Base-by-base conservation (phyloP, 1,140 invertebrate genomes). In the Melipona quadrifasciata region DNA sequence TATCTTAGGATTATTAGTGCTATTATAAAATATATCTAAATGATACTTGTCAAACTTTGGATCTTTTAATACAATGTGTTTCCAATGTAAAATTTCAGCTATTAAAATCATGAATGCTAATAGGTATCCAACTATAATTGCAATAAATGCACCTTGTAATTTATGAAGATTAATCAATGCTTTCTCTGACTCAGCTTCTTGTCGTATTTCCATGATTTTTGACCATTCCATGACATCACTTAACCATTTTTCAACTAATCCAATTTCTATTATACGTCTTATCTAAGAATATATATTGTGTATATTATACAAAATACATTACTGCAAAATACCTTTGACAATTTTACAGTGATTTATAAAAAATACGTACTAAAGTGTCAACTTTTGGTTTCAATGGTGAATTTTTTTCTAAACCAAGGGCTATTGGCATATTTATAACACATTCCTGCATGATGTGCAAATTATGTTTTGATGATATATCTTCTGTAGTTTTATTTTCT, bases 361-460 rank as follows among this genome's bases (percentile, higher is more conserved):
- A 75, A 58, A 79, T 57, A 68, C 53, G 0, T 91, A 94, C 94
- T 82, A 97, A 95, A 86, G 95, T 94, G 92, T 98, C 97, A 34
- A 97, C 95, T 77, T 95, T 93, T 1, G 96, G 95, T 89, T 97
- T 97, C 1, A 98, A 92, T 11, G 97, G 97, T 2, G 97, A 98
- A 93, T 98, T 97, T 90, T 97, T 98, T 90, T 97, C 96, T 89
- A 98, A 95, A 5, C 97, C 97, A 81, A 98, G 94, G 6, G 97
- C 97, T 68, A 98, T 96, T 0, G 97, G 97, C 95, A 97, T 97
- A 83, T 97, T 96, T 34, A 98, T 96, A 4, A 97, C 95, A 93
- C 97, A 98, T 82, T 97, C 96, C 55, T 95, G 93, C 97, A 98
- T 98, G 31, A 98, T 97, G 86, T 98, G 97, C 24, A 98, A 93